Percentiles rank a stretch among this genome's conserved stretches.
Conservation (phyloP, 2,888 invertebrate genomes). For the Epinotia ramella region DNA sequence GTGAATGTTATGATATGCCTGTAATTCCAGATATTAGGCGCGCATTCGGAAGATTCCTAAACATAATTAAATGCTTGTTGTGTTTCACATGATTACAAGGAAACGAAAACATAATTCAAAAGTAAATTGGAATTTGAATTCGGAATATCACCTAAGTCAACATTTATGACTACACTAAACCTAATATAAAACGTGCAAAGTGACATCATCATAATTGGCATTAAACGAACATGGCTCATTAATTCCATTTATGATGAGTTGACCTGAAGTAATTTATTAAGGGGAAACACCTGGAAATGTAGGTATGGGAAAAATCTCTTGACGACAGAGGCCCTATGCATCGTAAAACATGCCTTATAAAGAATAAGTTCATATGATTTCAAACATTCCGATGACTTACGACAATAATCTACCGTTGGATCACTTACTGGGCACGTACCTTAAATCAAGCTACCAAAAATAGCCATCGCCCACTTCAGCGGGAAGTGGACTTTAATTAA, state of each 20-base stretch:
- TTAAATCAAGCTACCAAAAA: conserved; percentile 71
- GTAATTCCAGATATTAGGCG: neutral
- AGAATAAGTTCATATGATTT: neutral
- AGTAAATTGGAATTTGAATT: neutral
- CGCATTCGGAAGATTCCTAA: neutral
- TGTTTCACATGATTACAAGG: neutral
- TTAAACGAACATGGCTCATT: conserved; percentile 33
- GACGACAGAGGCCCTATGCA: conserved; percentile 57
- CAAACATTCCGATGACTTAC: neutral
- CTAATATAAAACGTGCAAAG: conserved; percentile 12
- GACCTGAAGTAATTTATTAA: conserved; percentile 29
- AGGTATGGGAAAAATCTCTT: conserved; percentile 46
- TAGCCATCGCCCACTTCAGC: conserved; percentile 68
- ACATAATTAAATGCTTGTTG: neutral
- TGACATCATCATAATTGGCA: conserved; percentile 31
- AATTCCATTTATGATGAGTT: conserved; percentile 34
- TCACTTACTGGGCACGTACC: conserved; percentile 39
- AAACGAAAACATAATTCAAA: neutral
- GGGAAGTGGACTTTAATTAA: conserved; percentile 65
- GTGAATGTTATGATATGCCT: neutral
- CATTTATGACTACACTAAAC: conserved; percentile 7
- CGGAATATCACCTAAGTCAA: neutral
- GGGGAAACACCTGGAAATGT: conserved; percentile 38
- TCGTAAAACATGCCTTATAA: conserved; percentile 49
- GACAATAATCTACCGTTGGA: neutral